These are phyloP conservation scores for Casuarius casuarius DNA, from an alignment of 2,113 vertebrate genomes.

Conservation along the genomic window DNA sequence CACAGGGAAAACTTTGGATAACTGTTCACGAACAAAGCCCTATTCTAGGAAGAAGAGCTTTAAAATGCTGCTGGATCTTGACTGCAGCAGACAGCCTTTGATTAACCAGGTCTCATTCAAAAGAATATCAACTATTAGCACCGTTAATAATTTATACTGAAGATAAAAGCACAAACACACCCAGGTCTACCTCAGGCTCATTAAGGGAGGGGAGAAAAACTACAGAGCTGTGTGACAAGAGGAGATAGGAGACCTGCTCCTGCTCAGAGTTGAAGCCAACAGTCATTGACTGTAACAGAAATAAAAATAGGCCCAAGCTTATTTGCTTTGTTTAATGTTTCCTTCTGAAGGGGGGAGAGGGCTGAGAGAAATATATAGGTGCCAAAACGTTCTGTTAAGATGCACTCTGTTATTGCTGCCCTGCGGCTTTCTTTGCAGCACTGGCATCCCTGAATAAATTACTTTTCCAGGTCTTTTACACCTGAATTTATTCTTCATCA, in stretches of 20 bases:
- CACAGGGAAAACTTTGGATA: not conserved
- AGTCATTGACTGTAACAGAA: not conserved
- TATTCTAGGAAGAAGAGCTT: not conserved
- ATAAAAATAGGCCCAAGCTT: not conserved
- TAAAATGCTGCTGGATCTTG: not conserved
- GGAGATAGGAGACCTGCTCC: not conserved
- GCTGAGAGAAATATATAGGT: not conserved
- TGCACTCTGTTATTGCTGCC: not conserved
- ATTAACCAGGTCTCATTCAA: conserved; percentile 21
- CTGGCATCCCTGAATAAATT: not conserved
- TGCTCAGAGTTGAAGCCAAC: not conserved
- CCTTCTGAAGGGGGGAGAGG: not conserved
- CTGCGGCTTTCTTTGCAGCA: not conserved
- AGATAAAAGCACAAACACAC: not conserved
- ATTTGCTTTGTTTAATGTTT: not conserved
- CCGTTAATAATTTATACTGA: not conserved
- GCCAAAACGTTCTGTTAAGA: not conserved
- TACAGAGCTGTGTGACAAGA: not conserved
- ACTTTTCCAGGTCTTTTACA: not conserved
- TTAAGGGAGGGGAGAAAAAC: not conserved
- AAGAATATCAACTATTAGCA: not conserved
- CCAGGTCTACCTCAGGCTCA: not conserved
- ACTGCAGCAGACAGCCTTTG: not conserved
- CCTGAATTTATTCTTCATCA: not conserved
- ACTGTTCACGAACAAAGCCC: not conserved